A percentile compares a stretch with the other conserved stretches of the same genome.
These are phyloP conservation scores for Ginglymostoma cirratum DNA, from an alignment of 2,113 vertebrate species.

Conservation along the genomic window DNA sequence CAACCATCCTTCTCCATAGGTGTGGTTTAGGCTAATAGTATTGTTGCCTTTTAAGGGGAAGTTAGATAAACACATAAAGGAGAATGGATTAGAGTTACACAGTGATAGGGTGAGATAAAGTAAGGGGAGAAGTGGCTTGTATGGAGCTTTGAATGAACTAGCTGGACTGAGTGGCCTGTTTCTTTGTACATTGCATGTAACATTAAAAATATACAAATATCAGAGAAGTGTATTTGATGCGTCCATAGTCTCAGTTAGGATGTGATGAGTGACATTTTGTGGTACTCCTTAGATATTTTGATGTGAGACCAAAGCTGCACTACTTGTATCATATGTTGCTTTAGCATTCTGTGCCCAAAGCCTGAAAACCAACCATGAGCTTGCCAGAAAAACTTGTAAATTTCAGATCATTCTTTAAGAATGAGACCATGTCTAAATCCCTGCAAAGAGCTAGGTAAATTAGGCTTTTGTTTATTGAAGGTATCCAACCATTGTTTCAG, in stretches of 20 bases:
- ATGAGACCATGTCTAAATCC: slow-evolving; percentile 11
- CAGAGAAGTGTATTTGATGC: background rate
- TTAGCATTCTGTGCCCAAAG: background rate
- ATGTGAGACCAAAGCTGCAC: background rate
- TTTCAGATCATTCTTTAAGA: background rate
- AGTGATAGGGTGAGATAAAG: background rate
- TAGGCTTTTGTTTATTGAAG: background rate
- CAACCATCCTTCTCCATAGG: background rate
- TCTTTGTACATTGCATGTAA: background rate
- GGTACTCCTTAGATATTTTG: background rate
- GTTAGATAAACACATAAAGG: background rate
- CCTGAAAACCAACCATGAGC: background rate
- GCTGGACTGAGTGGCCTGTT: background rate
- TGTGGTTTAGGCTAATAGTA: background rate
- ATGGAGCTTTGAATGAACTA: background rate
- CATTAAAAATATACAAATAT: background rate
- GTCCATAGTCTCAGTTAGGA: background rate
- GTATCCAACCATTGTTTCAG: background rate
- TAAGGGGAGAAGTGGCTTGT: background rate
- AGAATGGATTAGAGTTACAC: background rate
- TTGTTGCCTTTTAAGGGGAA: background rate
- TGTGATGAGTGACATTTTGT: background rate
- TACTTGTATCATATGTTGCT: background rate
- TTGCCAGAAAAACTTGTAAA: background rate
- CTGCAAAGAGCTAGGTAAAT: background rate